Evolutionary conservation across 2,888 invertebrate species (phyloP), one percentile per base, ranked within the genome.

Genomic region (Scotopteryx bipunctaria): DNA sequence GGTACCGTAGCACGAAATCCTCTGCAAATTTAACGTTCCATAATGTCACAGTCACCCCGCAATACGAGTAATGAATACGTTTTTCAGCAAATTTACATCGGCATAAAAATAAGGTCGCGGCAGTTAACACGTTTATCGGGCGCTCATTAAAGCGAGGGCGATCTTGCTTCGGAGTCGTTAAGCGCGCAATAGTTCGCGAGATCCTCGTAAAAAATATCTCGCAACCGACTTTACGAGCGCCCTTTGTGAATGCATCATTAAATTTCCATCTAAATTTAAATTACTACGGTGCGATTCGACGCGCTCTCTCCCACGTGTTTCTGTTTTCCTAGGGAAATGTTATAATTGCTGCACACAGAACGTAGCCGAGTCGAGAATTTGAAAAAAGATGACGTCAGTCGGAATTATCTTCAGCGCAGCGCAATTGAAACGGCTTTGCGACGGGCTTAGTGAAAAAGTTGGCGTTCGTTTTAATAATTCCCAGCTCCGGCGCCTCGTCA

Each of bases 401-500:
- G 88, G 89, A 88, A 89, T 89, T 89, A 89, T 89, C 89, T 90
- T 88, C 90, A 89, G 90, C 89, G 86, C 87, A 86, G 89, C 85
- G 89, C 90, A 89, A 89, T 89, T 89, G 89, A 88, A 89, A 89
- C 89, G 89, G 90, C 90, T 90, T 90, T 90, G 88, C 87, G 87
- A 86, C 87, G 83, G 82, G 89, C 89, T 89, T 87, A 89, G 86
- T 87, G 86, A 89, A 90, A 90, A 90, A 90, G 88, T 89, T 90
- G 89, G 88, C 89, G 89, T 89, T 89, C 90, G 89, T 89, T 90
- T 90, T 90, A 88, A 90, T 89, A 89, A 90, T 89, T 89, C 88
- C 87, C 85, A 81, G 87, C 87, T 83, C 86, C 87, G 89, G 89
- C 90, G 89, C 90, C 90, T 89, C 89, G 88, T 86, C 89, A 89